Conservation (phyloP, 2,797 vertebrate genomes). For the Chelmon rostratus region DNA sequence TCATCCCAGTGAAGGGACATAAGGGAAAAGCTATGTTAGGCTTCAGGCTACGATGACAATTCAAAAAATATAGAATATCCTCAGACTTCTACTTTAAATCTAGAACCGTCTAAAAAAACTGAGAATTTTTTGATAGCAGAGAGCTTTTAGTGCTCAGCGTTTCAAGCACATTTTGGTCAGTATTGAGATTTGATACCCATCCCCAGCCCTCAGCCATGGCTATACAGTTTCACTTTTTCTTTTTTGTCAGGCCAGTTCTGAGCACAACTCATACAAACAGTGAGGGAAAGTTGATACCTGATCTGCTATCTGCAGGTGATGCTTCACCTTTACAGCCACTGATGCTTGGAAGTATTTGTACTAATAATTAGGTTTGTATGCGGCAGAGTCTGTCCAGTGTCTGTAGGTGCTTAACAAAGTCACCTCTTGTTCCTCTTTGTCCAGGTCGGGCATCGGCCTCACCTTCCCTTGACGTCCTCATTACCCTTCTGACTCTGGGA, state of each 20-base stretch:
- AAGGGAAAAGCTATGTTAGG: too few species aligned
- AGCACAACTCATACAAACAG: background rate
- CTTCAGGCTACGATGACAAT: background rate
- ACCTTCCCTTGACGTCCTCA: constrained; percentile 95
- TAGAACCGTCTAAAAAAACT: background rate
- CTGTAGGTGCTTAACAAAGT: constrained; percentile 15
- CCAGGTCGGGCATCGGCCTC: constrained; percentile 96
- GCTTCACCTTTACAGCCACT: constrained; percentile 5
- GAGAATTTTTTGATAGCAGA: background rate
- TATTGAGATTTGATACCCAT: background rate
- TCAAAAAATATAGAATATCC: background rate
- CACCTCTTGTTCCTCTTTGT: constrained; percentile 32
- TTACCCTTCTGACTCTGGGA: constrained; percentile 95
- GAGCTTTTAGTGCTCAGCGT: constrained; percentile 2
- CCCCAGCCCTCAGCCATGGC: background rate
- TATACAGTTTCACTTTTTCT: background rate
- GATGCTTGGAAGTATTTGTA: too few species aligned
- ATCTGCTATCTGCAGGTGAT: background rate
- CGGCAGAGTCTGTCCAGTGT: background rate
- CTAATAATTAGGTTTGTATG: background rate
- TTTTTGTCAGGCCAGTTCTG: background rate
- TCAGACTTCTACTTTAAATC: background rate
- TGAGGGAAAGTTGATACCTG: constrained; percentile 29
- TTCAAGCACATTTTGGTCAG: background rate
- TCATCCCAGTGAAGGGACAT: background rate